phyloP scores from a whole-genome alignment of 2,113 vertebrate genomes.

The Coregonus clupeaformis region DNA sequence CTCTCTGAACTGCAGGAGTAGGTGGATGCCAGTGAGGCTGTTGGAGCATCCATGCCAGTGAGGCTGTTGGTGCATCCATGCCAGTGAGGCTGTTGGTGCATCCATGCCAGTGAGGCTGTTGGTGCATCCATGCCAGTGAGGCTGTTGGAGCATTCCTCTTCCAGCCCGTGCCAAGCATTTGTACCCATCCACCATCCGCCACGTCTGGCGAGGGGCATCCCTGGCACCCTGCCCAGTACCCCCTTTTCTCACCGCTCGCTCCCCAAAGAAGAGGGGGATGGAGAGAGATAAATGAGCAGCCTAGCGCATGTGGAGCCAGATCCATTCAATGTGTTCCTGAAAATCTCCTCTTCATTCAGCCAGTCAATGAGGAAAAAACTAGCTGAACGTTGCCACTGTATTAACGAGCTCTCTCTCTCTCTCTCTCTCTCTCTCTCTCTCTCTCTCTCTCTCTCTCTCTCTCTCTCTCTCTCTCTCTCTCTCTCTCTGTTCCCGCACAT shows the following conservation, averaged over 20 bases:
- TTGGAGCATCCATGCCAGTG: slow-evolving; percentile 68
- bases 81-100: slow-evolving; percentile 67
- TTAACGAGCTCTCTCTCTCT: background rate
- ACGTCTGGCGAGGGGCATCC: slow-evolving; percentile 47
- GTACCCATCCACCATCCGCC: slow-evolving; percentile 57
- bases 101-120: slow-evolving; percentile 65
- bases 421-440: no score
- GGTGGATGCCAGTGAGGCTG: slow-evolving; percentile 58
- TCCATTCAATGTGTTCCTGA: slow-evolving; percentile 40
- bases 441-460: no score
- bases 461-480: no score
- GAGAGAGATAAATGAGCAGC: slow-evolving; percentile 18
- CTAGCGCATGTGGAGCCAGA: slow-evolving; percentile 18
- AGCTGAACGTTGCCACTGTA: slow-evolving; percentile 11
- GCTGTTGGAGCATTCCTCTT: slow-evolving; percentile 59
- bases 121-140: slow-evolving; percentile 66
- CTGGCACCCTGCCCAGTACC: slow-evolving; percentile 56
- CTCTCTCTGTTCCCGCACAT: slow-evolving; percentile 1
- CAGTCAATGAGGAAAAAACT: slow-evolving; percentile 1
- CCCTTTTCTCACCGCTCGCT: background rate
- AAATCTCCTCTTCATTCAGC: slow-evolving; percentile 11
- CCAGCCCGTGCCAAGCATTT: slow-evolving; percentile 62
- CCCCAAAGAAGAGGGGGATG: slow-evolving; percentile 50
- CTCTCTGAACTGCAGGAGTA: slow-evolving; percentile 66
- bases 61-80: slow-evolving; percentile 66